phyloP scores from a whole-genome alignment of 1,140 invertebrate genomes.

The Drosophila leontia region DNA sequence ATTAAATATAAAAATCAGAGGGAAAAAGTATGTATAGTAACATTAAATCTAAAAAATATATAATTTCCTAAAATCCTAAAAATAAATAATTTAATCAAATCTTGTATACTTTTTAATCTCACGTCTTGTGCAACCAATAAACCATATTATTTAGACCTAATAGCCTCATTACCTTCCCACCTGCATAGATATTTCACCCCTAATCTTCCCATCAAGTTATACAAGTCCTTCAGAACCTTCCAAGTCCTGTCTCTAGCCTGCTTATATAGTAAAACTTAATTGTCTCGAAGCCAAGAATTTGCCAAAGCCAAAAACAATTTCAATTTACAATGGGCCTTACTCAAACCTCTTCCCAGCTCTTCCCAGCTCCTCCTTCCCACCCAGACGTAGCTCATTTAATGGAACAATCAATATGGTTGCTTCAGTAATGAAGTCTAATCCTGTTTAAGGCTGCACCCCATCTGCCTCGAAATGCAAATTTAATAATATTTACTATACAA shows the following conservation, averaged over 20 bases:
- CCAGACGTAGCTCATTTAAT: constrained; percentile 70
- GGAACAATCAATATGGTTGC: constrained; percentile 73
- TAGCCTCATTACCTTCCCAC: background rate
- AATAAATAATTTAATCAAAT: background rate
- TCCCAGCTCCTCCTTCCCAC: background rate
- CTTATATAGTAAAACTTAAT: constrained; percentile 68
- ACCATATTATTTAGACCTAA: background rate
- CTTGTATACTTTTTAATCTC: background rate
- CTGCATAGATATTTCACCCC: constrained; percentile 25
- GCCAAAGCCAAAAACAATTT: constrained; percentile 71
- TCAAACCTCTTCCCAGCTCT: background rate
- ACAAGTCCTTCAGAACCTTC: constrained; percentile 21
- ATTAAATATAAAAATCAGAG: too few species aligned
- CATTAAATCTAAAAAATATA: too few species aligned
- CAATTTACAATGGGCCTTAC: constrained; percentile 60
- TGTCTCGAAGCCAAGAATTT: constrained; percentile 70
- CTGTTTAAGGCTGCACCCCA: constrained; percentile 63
- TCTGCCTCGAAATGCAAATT: constrained; percentile 63
- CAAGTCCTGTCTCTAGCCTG: constrained; percentile 18
- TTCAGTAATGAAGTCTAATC: constrained; percentile 79
- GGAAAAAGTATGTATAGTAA: too few species aligned
- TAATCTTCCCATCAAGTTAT: constrained; percentile 34
- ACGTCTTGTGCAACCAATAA: background rate
- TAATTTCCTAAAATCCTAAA: background rate
- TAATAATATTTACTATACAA: constrained; percentile 74